Percentiles rank a stretch among this genome's conserved stretches.
phyloP scores from a whole-genome alignment of 1,140 invertebrate species.

The Drosophila bipectinata region DNA sequence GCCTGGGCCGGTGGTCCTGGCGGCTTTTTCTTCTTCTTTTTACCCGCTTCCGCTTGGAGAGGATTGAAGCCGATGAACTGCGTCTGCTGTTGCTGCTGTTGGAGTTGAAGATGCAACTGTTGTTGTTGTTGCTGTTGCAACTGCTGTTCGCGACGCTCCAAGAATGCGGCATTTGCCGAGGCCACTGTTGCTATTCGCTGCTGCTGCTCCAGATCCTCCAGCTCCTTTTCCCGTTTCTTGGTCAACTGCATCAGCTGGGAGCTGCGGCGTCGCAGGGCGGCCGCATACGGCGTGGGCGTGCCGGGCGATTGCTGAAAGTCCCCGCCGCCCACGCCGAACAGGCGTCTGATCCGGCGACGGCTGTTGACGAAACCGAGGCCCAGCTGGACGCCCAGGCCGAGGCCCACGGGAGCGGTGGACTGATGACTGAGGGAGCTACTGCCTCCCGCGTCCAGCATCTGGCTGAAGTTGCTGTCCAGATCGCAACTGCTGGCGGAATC shows the following conservation, averaged over 20 bases:
- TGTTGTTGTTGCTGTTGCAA: conserved; percentile 23
- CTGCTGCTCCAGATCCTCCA: conserved; percentile 71
- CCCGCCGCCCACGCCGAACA: conserved; percentile 67
- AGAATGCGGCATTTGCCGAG: conserved; percentile 70
- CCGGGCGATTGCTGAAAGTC: conserved; percentile 7
- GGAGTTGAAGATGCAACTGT: conserved; percentile 24
- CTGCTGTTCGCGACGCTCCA: conserved; percentile 62
- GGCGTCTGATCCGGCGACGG: conserved; percentile 68
- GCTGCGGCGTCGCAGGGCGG: conserved; percentile 64
- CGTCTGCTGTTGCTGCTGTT: conserved; percentile 28
- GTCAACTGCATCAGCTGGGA: conserved; percentile 73
- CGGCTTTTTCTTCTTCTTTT: conserved; percentile 78
- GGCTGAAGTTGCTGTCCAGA: conserved; percentile 80
- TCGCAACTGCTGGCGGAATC: conserved; percentile 76
- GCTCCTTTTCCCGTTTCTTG: conserved; percentile 65
- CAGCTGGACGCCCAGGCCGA: conserved; percentile 62
- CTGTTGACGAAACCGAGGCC: conserved; percentile 76
- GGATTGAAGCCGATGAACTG: conserved; percentile 28
- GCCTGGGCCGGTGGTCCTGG: conserved; percentile 72
- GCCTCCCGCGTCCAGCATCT: conserved; percentile 70
- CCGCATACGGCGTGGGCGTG: conserved; percentile 49
- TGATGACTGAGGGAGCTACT: conserved; percentile 50
- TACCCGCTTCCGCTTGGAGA: conserved; percentile 45
- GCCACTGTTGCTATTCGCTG: conserved; percentile 75
- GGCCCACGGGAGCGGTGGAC: conserved; percentile 3